A percentile compares a stretch with the other conserved stretches of the same genome.
These are phyloP conservation scores for Drosophila bifasciata DNA, from an alignment of 1,140 invertebrate genomes.

Conservation along the genomic window DNA sequence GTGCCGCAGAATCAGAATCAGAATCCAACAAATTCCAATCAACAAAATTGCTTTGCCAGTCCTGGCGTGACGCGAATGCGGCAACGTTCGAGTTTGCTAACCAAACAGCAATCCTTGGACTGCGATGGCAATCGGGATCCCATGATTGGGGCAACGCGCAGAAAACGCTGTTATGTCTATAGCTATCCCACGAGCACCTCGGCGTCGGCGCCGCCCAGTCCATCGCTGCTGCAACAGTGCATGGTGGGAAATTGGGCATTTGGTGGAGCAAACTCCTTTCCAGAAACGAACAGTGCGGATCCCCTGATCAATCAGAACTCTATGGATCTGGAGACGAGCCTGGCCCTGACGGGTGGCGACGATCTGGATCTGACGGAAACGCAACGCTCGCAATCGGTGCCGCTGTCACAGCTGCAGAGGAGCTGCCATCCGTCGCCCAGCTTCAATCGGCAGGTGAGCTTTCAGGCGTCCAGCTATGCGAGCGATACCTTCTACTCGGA, in stretches of 20 bases:
- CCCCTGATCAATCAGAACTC: conserved; percentile 71
- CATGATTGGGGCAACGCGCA: conserved; percentile 73
- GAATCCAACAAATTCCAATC: conserved; percentile 19
- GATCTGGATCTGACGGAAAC: conserved; percentile 68
- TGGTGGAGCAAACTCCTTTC: conserved; percentile 40
- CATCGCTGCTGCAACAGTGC: conserved; percentile 73
- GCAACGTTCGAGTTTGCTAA: conserved; percentile 76
- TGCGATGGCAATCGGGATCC: conserved; percentile 70
- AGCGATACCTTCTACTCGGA: conserved; percentile 64
- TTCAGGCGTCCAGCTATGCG: conserved; percentile 51
- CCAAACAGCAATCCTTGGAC: conserved; percentile 77
- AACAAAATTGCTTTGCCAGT: conserved; percentile 91
- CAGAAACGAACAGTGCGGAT: conserved; percentile 51
- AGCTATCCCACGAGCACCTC: conserved; percentile 69
- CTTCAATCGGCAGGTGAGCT: conserved; percentile 48
- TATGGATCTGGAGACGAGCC: conserved; percentile 74
- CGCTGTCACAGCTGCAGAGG: conserved; percentile 70
- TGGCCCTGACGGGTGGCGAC: conserved; percentile 52
- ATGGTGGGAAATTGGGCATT: conserved; percentile 55
- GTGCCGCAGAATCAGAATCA: background rate
- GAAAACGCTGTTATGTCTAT: conserved; percentile 65
- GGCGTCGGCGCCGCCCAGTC: conserved; percentile 81
- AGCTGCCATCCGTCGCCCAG: conserved; percentile 65
- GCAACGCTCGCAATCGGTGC: conserved; percentile 82
- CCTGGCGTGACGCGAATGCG: conserved; percentile 89